Evolutionary conservation across 2,113 vertebrate species (phyloP).

Genomic region (Smithornis capensis): DNA sequence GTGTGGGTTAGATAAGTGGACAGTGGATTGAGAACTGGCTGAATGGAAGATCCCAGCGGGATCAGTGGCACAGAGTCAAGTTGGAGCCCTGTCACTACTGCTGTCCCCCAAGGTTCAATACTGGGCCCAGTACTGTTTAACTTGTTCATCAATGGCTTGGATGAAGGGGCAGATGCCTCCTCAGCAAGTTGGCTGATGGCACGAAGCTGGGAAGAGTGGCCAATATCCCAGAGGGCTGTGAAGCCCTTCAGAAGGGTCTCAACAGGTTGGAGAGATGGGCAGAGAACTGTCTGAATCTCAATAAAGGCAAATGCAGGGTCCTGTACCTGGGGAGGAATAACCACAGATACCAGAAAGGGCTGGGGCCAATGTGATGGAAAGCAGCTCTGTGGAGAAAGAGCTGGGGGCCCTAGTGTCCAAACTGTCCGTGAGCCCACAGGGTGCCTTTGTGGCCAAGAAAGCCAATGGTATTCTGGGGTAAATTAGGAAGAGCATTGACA

Average conservation of each 20-base stretch:
- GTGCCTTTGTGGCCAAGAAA: background rate
- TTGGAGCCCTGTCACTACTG: background rate
- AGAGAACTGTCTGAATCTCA: background rate
- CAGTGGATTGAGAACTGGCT: background rate
- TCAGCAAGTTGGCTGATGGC: background rate
- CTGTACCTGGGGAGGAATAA: background rate
- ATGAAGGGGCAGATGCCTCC: background rate
- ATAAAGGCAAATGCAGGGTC: background rate
- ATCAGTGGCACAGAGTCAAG: background rate
- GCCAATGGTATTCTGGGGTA: background rate
- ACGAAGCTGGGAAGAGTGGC: background rate
- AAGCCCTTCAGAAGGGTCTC: background rate
- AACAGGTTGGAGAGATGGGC: background rate
- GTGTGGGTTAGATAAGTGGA: background rate
- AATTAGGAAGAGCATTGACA: background rate
- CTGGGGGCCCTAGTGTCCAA: background rate
- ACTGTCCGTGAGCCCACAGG: background rate
- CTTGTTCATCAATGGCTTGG: background rate
- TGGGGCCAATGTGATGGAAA: background rate
- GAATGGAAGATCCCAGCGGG: too few species aligned
- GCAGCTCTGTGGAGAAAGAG: background rate
- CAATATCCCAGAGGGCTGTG: background rate
- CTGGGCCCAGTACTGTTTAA: background rate
- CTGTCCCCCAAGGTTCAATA: too few species aligned
- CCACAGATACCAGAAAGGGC: background rate